A percentile compares a stretch with the other conserved stretches of the same genome.
Conservation (phyloP, 1,140 invertebrate species). For the Bilobella aurantiaca region DNA sequence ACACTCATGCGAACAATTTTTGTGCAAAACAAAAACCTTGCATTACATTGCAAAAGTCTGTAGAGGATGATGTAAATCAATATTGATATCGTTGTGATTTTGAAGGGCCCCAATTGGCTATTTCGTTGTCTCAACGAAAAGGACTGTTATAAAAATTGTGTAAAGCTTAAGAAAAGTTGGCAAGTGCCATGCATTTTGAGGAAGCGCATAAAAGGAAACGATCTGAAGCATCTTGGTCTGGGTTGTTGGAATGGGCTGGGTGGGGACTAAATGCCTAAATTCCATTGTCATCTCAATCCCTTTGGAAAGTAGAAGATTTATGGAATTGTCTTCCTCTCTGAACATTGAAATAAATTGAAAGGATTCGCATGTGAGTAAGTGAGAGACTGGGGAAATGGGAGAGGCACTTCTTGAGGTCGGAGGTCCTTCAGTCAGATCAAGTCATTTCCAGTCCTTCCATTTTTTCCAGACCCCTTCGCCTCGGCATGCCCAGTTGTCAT, state of each 20-base stretch:
- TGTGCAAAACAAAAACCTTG: too few relatives aligned
- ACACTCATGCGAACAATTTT: too few relatives aligned
- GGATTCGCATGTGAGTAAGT: slow-evolving; percentile 19
- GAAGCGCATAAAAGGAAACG: neutral
- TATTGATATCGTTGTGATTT: too few relatives aligned
- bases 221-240: neutral
- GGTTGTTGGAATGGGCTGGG: neutral
- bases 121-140: too few relatives aligned
- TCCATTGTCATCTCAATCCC: slow-evolving; percentile 36
- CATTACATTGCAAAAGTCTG: too few relatives aligned
- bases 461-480: too few relatives aligned
- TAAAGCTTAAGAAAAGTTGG: neutral
- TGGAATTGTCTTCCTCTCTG: slow-evolving; percentile 33
- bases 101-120: neutral
- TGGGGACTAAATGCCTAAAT: slow-evolving; percentile 21
- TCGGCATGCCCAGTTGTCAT: neutral
- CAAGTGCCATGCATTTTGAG: neutral
- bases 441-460: neutral
- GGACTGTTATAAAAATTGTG: too few relatives aligned
- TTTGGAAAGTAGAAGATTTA: slow-evolving; percentile 32
- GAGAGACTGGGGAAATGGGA: neutral
- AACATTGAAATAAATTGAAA: slow-evolving; percentile 37
- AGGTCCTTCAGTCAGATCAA: slow-evolving; percentile 6
- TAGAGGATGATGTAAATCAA: too few relatives aligned
- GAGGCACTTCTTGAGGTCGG: neutral